Evolutionary conservation across 2,113 vertebrate species (phyloP).

Genomic region (Saccopteryx leptura): DNA sequence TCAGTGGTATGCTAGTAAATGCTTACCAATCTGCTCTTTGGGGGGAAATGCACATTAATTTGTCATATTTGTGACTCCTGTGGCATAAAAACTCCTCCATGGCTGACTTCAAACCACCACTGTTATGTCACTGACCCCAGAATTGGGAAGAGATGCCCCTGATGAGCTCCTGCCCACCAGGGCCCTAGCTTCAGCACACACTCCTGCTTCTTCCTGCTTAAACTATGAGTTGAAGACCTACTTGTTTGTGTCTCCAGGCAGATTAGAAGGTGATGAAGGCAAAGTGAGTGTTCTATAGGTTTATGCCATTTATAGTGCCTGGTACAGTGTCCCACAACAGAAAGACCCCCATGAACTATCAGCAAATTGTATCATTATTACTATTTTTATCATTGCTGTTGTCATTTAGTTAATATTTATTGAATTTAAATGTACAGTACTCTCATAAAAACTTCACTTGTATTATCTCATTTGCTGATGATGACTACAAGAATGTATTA

Average conservation of each 20-base stretch:
- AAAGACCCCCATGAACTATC: neutral
- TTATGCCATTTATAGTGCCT: neutral
- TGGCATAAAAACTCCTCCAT: neutral
- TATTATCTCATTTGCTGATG: neutral
- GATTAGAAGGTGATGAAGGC: neutral
- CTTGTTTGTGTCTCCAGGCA: neutral
- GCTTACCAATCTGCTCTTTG: neutral
- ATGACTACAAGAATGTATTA: neutral
- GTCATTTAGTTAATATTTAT: neutral
- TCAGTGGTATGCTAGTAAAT: neutral
- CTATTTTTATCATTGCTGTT: neutral
- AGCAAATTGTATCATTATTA: neutral
- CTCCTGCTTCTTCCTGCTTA: neutral
- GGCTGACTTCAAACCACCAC: neutral
- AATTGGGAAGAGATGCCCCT: neutral
- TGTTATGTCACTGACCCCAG: fast-evolving
- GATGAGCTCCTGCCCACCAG: fast-evolving
- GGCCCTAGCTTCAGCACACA: fast-evolving
- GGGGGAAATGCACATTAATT: neutral
- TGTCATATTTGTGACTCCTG: neutral
- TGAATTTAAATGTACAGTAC: neutral
- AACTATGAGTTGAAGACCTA: neutral
- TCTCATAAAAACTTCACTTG: neutral
- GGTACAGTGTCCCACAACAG: neutral
- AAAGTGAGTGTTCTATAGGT: neutral